A percentile compares a stretch with the other conserved stretches of the same genome.
Evolutionary conservation across 2,888 invertebrate species (phyloP).

Genomic region (Leucophora obtusa): DNA sequence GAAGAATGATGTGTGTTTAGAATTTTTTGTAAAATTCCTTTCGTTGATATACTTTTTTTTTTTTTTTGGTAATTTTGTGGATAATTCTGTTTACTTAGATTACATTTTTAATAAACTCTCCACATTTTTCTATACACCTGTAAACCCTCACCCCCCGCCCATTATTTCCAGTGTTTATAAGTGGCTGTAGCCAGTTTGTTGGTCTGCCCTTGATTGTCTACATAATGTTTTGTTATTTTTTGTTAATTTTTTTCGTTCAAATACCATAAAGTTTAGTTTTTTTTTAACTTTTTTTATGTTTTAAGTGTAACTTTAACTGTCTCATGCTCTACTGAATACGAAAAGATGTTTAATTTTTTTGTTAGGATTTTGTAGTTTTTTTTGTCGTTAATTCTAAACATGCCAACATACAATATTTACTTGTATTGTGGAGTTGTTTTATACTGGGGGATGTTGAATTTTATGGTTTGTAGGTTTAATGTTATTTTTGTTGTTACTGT

Average conservation of each 20-base stretch:
- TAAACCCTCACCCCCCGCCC: background rate
- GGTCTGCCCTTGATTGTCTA: background rate
- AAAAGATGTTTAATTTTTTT: background rate
- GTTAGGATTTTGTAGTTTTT: slow-evolving; percentile 17
- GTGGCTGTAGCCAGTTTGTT: background rate
- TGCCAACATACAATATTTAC: slow-evolving; percentile 9
- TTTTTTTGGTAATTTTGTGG: background rate
- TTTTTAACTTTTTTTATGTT: slow-evolving; percentile 23
- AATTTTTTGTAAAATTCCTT: background rate
- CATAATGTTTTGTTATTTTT: background rate
- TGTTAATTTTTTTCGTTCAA: background rate
- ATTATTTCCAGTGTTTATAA: background rate
- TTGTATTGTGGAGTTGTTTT: background rate
- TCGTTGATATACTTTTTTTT: background rate
- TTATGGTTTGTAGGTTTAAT: slow-evolving; percentile 44
- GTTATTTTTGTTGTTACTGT: background rate
- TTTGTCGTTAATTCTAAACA: slow-evolving; percentile 32
- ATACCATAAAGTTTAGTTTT: slow-evolving; percentile 5
- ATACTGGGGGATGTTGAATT: slow-evolving; percentile 28
- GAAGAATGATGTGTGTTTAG: background rate
- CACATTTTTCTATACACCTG: background rate
- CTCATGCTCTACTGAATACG: slow-evolving; percentile 50
- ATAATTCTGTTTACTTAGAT: background rate
- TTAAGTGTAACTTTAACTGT: slow-evolving; percentile 55
- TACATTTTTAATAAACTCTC: background rate